phyloP scores from a whole-genome alignment of 30 jellyfish, hydroid and myxozoan species.

The Morbakka virulenta region DNA sequence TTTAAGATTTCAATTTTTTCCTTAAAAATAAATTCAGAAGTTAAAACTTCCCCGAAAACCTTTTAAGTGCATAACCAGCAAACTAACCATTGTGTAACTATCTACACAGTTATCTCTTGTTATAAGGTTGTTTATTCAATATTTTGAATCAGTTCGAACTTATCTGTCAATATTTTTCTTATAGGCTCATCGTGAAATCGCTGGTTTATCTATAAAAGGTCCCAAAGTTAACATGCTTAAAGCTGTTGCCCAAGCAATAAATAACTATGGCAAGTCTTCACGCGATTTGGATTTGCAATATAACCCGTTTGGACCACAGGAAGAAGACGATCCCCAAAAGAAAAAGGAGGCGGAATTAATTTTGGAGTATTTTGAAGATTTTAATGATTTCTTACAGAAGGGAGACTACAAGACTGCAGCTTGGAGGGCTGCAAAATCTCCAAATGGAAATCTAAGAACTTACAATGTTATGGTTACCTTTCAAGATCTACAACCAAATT shows the following conservation, averaged over 20 bases:
- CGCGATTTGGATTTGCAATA: constrained; percentile 19
- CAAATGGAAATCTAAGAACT: constrained; percentile 62
- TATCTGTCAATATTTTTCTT: too few relatives aligned
- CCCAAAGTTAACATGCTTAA: constrained; percentile 6
- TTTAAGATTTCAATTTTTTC: too few relatives aligned
- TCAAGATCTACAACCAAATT: constrained; percentile 21
- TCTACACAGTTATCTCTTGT: too few relatives aligned
- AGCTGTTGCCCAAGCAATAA: constrained; percentile 23
- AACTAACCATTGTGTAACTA: too few relatives aligned
- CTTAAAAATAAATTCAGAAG: too few relatives aligned
- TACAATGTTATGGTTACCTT: constrained; percentile 41
- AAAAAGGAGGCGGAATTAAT: constrained; percentile 38
- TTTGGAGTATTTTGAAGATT: constrained; percentile 37
- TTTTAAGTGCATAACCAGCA: too few relatives aligned
- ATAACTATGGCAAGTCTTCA: constrained; percentile 33
- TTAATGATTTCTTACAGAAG: constrained; percentile 45
- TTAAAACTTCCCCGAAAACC: too few relatives aligned
- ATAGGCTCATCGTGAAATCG: too few relatives aligned
- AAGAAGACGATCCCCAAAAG: constrained; percentile 65
- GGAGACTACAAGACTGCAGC: constrained; percentile 72
- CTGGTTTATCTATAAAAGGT: too few relatives aligned
- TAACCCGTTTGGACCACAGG: constrained; percentile 30
- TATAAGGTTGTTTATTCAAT: too few relatives aligned
- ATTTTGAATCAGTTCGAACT: too few relatives aligned
- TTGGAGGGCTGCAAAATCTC: constrained; percentile 68